Evolutionary conservation across 1,140 invertebrate species (phyloP), one percentile per base, ranked within the genome.

Genomic region (Heliconius himera): DNA sequence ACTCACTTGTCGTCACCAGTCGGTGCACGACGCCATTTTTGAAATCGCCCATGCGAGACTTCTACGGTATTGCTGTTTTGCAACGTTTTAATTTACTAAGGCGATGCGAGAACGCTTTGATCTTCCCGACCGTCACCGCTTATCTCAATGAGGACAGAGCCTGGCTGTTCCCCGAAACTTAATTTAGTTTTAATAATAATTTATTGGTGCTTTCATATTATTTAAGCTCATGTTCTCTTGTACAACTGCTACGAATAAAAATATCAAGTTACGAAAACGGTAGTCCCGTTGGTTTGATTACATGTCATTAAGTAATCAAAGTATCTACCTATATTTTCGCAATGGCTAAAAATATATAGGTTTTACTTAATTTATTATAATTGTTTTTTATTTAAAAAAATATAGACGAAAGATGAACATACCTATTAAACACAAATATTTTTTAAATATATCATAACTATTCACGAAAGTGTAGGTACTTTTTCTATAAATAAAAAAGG

Each of bases 21-120:
- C 88, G 85, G 89, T 84, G 84, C 82, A 82, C 89, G 90, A 88
- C 90, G 91, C 93, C 92, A 94, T 93, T 93, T 94, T 93, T 90
- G 90, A 93, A 94, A 90, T 89, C 87, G 88, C 85, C 85, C 89
- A 84, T 85, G 88, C 91, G 88, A 87, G 87, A 89, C 89, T 85
- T 92, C 90, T 88, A 88, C 83, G 86, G 89, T 84, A 82, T 87
- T 87, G 84, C 89, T 86, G 86, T 91, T 92, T 90, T 90, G 88
- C 90, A 91, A 93, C 91, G 90, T 93, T 93, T 94, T 93, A 93
- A 94, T 92, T 92, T 88, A 90, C 89, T 87, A 89, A 90, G 85
- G 80, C 81, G 81, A 83, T 86, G 79, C 77, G 78, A 81, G 80
- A 76, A 78, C 81, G 60, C 83, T 93, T 94, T 92, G 89, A 93